Base-by-base conservation (phyloP, 2,797 vertebrate genomes). In the Gambusia yucatana region DNA sequence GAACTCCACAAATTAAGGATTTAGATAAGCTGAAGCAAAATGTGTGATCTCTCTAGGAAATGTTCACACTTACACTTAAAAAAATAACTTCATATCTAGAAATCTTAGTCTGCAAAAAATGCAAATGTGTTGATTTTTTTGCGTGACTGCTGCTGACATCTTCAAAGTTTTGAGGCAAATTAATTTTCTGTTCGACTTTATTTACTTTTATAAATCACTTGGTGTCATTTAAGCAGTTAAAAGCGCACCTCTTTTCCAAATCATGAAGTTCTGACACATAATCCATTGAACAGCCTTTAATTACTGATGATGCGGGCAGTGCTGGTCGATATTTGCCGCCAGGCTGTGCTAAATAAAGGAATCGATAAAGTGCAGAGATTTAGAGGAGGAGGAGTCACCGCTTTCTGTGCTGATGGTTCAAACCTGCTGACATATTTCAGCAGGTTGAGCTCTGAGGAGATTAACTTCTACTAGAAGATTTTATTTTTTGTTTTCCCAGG, bases 311-410 rank as follows among this genome's bases (percentile, higher is more conserved):
- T 82, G 82, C 79, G 47, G 90, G 87, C 84, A 78, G 88, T 75
- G 61, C 71, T 22, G 78, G 77, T 95, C 94, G 80, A 95, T 96
- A 94, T 39, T 95, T 96, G 94, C 94, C 93, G 28, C 83, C 90
- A 79, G 88, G 84, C 85, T 76, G 86, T 75, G 82, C 90, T 85
- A 84, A 80, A 94, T 89, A 90, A 81, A 88, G 44, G 72, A 78
- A 93, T 94, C 90, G 86, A 94, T 93, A 77, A 67, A 52, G 69
- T 70, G 85, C 77, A 48, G 80, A 48, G 28, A 44, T 82, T 55
- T 75, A 69, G 79, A 72, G 77, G 71, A 44, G 43, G 81, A 82
- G 83, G 82, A 65, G 82, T 69, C 76, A 2, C 14, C 41, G 39
- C 22, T 72, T 57, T 69, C 47, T 76, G 70, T 50, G 55, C 75